These are phyloP conservation scores for Thumatha senex DNA, from an alignment of 2,888 invertebrate species.

Conservation along the genomic window DNA sequence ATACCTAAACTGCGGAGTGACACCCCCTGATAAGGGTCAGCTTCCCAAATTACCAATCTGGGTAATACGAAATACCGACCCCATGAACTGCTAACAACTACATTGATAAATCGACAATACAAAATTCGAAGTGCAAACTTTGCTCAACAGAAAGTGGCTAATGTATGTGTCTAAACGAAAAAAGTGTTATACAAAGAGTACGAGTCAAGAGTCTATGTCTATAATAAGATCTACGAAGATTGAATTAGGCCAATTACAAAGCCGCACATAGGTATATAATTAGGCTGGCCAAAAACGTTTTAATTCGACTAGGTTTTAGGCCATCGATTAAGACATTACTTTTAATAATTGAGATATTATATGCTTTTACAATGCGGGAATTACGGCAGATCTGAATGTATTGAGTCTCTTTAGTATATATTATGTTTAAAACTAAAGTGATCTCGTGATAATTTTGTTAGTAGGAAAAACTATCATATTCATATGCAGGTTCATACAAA, in stretches of 20 bases:
- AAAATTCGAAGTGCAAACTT: not conserved
- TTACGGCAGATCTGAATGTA: slow-evolving; percentile 12
- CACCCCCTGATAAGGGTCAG: too few species aligned
- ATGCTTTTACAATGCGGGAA: slow-evolving; percentile 5
- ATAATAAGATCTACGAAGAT: slow-evolving; percentile 1
- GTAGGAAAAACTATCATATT: not conserved
- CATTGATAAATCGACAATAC: not conserved
- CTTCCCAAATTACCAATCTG: too few species aligned
- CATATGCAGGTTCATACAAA: not conserved
- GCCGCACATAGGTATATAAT: not conserved
- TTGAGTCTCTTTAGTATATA: too few species aligned
- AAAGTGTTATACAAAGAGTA: slow-evolving; percentile 5
- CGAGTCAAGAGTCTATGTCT: slow-evolving; percentile 5
- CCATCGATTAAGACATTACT: not conserved
- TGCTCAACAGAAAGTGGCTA: slow-evolving; percentile 5
- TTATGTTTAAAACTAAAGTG: too few species aligned
- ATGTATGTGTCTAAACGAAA: slow-evolving; percentile 11
- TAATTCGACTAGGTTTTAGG: not conserved
- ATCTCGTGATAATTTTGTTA: not conserved
- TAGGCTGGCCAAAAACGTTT: not conserved
- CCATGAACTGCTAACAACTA: not conserved
- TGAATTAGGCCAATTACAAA: not conserved
- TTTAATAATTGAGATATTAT: slow-evolving; percentile 1
- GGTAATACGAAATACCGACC: too few species aligned
- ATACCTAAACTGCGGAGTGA: too few species aligned